phyloP scores from a whole-genome alignment of 2,888 invertebrate genomes.

The Didymodactylos carnosus region DNA sequence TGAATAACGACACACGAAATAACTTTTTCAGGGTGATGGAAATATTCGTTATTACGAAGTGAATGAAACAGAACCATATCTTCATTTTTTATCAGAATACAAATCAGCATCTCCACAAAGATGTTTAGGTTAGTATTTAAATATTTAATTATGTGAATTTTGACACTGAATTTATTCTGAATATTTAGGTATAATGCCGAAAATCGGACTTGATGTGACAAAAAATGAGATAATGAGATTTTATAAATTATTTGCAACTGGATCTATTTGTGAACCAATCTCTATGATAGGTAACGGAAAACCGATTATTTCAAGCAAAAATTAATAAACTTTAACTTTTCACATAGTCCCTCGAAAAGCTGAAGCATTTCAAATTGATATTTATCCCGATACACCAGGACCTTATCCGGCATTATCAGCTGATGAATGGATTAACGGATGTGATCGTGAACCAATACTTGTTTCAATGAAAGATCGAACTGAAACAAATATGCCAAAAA shows the following conservation, averaged over 20 bases:
- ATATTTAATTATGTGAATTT: not conserved
- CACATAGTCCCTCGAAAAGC: conserved; percentile 59
- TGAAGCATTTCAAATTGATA: conserved; percentile 60
- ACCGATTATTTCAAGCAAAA: too few species aligned
- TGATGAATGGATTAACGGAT: conserved; percentile 52
- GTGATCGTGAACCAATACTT: conserved; percentile 10
- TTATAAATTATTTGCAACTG: conserved; percentile 65
- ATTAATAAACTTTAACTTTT: not conserved
- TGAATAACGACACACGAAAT: not conserved
- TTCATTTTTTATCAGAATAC: conserved; percentile 73
- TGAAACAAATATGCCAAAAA: conserved; percentile 8
- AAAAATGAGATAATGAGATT: conserved; percentile 71
- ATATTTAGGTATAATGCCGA: conserved; percentile 52
- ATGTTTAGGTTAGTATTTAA: conserved; percentile 49
- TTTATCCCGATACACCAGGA: conserved; percentile 75
- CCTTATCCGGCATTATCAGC: conserved; percentile 60
- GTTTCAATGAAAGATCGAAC: conserved; percentile 9
- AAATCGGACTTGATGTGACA: conserved; percentile 60
- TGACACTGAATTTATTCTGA: not conserved
- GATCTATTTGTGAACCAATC: conserved; percentile 65
- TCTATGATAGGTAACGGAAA: conserved; percentile 60
- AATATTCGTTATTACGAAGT: conserved; percentile 85
- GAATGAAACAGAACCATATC: conserved; percentile 66
- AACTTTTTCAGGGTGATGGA: conserved; percentile 59
- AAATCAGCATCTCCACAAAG: conserved; percentile 71